Evolutionary conservation across 1,140 invertebrate species (phyloP).

Genomic region (Nephila pilipes): DNA sequence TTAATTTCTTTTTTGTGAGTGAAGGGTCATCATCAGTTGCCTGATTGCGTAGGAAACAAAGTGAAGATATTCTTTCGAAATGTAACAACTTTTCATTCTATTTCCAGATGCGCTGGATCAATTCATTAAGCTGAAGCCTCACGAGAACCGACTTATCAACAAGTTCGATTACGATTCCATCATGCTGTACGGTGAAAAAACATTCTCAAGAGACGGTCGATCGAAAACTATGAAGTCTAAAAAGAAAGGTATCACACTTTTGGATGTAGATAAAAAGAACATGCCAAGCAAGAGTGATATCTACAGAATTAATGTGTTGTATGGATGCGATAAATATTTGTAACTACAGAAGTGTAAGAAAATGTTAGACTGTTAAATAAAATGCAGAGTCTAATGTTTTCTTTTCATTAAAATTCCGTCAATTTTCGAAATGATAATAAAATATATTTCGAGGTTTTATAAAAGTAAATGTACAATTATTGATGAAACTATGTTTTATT

Average conservation of each 20-base stretch:
- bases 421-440: no score
- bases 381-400: neutral
- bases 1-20: no score
- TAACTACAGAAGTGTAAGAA: neutral
- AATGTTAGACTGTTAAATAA: neutral
- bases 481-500: no score
- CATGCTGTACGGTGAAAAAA: constrained; percentile 77
- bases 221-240: constrained; percentile 78
- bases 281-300: constrained; percentile 80
- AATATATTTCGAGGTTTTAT: no score
- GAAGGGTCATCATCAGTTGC: no score
- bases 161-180: constrained; percentile 78
- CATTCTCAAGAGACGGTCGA: constrained; percentile 52
- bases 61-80: neutral
- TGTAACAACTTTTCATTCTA: no score
- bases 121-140: constrained; percentile 65
- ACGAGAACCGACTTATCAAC: constrained; percentile 74
- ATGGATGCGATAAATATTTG: constrained; percentile 78
- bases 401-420: no score
- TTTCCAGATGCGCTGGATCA: constrained; percentile 49
- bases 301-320: constrained; percentile 80
- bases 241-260: constrained; percentile 66
- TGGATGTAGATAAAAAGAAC: constrained; percentile 79
- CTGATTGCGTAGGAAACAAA: no score
- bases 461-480: no score